Percentiles rank a stretch among this genome's conserved stretches.
phyloP scores from a whole-genome alignment of 2,113 vertebrate genomes.

The Pao palembangensis region DNA sequence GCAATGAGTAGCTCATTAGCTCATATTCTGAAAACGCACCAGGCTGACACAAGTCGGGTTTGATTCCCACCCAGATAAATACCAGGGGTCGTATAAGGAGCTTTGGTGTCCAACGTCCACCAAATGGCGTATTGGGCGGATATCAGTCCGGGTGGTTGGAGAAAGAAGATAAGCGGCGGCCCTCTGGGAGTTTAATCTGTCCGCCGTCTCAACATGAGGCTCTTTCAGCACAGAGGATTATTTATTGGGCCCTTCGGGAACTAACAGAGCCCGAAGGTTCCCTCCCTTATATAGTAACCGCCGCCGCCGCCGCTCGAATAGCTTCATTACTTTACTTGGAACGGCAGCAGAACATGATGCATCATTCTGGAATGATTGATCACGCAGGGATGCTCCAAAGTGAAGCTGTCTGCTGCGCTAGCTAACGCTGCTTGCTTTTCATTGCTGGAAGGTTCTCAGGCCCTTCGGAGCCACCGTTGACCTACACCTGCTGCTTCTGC shows the following conservation, averaged over 20 bases:
- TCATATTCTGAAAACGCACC: no score
- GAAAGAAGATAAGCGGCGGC: slow-evolving; percentile 28
- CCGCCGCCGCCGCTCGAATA: neutral
- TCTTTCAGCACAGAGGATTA: neutral
- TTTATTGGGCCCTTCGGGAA: slow-evolving; percentile 1
- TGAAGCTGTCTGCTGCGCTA: no score
- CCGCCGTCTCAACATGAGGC: neutral
- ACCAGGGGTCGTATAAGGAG: slow-evolving; percentile 15
- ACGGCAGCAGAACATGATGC: no score
- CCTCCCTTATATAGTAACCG: slow-evolving; percentile 2
- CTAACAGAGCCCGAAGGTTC: neutral
- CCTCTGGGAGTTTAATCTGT: slow-evolving; percentile 32
- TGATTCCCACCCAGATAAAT: neutral
- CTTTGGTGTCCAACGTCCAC: slow-evolving; percentile 35
- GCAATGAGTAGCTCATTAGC: no score
- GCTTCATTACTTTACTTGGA: neutral
- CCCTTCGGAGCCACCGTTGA: no score
- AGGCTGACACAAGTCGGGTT: neutral
- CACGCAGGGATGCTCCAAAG: no score
- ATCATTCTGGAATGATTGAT: no score
- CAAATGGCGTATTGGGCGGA: slow-evolving; percentile 29
- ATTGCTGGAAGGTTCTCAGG: no score
- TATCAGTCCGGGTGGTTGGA: slow-evolving; percentile 26
- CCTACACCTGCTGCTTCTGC: no score
- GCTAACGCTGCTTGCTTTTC: no score